phyloP scores from a whole-genome alignment of 2,888 invertebrate species.

The Parnassius glacialis region DNA sequence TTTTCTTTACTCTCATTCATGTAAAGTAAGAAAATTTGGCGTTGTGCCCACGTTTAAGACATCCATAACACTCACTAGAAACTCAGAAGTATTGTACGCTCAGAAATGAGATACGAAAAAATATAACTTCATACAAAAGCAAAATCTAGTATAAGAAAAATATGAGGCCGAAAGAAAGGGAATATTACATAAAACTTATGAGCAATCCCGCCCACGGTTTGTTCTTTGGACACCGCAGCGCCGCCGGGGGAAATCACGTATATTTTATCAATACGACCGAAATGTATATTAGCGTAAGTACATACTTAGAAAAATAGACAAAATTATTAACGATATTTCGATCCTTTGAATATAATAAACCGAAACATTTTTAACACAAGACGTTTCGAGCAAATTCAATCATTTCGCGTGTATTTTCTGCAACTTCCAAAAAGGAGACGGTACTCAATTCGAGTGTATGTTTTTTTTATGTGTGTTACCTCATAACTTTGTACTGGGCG shows the following conservation, averaged over 20 bases:
- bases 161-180: conserved; percentile 7
- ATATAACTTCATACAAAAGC: neutral
- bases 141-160: conserved; percentile 1
- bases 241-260: conserved; percentile 14
- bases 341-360: conserved; percentile 1
- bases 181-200: conserved; percentile 5
- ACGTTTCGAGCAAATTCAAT: neutral
- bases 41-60: neutral
- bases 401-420: neutral
- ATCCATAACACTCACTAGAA: neutral
- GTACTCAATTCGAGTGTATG: no score
- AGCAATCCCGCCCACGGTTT: neutral
- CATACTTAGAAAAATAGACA: neutral
- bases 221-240: neutral
- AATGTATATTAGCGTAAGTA: neutral
- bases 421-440: no score
- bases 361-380: conserved; percentile 2
- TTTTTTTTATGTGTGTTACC: no score
- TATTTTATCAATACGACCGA: conserved; percentile 4
- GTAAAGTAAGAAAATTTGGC: neutral
- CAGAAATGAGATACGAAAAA: no score
- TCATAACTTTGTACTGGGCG: no score
- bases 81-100: neutral
- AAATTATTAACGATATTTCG: neutral
- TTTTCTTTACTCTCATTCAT: neutral